Base-by-base conservation (phyloP, 35 echinoderm and acorn worm species). In the Apostichopus parvimensis region DNA sequence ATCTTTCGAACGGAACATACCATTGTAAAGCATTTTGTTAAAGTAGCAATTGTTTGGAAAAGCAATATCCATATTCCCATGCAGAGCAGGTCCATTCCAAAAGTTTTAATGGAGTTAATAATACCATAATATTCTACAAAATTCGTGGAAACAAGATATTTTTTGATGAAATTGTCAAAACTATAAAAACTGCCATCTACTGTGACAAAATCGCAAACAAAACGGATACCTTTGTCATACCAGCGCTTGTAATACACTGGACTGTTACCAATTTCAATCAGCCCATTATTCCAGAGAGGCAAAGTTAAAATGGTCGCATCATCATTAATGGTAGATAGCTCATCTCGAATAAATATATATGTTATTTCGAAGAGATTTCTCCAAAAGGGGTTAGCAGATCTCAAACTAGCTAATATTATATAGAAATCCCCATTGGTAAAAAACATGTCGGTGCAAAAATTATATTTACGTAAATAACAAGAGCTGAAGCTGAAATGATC, bases 381-480 rank as follows among this genome's bases (percentile, higher is more conserved):
- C 85, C 85, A 87, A 13, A 87, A 87, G 0, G 64, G 85, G 71
- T 73, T 17, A 12, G 20, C 2, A 65, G 2, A 23, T 66, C 56
- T 15, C 6, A 23, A 21, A 20, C 85, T 87, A 34, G 20, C 85
- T 25, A 65, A 6, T 3, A 24, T 66, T 1, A 3, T 26, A 66
- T 8, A 87, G 66, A 25, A 87, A 18, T 87, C 58, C 7, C 85
- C 85, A 17, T 22, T 87, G 12, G 56, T 66, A 2, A 87, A n/a
- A 20, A 62, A 25, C 56, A 71, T 87, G 8, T n/a, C 14, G 14
- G 4, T 57, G 25, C 28, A 34, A 10, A 53, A 6, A 52, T 1
- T 8, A 52, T 82, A 82, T 54, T 82, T n/a, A 34, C n/a, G 2
- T 28, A 82, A 82, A 8, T 55, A 66, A 66, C 57, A 66, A 17